Conservation (phyloP, 2,888 invertebrate genomes). For the Sinelater perroti region DNA sequence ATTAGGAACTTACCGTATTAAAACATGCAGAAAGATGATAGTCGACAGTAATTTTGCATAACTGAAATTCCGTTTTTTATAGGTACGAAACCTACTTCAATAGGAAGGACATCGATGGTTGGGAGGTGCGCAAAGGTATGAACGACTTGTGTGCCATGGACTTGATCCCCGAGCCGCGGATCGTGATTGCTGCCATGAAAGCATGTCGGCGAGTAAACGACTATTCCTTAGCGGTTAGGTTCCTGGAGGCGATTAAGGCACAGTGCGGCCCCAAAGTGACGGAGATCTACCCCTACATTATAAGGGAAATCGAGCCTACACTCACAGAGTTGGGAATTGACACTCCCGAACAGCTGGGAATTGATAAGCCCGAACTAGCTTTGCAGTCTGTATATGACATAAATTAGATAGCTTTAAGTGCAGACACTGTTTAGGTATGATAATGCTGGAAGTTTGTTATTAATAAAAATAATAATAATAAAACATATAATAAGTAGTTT, state of each 20-base stretch:
- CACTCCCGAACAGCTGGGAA: constrained; percentile 95
- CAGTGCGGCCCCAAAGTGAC: constrained; percentile 82
- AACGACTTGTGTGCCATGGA: constrained; percentile 90
- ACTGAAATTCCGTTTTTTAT: neutral
- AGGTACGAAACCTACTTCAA: constrained; percentile 86
- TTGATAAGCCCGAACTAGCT: constrained; percentile 95
- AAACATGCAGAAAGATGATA: neutral
- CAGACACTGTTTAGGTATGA: neutral
- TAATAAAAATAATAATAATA: constrained; percentile 39
- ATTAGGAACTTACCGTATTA: neutral
- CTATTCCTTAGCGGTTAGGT: constrained; percentile 90
- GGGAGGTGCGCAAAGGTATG: constrained; percentile 94
- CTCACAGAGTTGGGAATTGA: constrained; percentile 92
- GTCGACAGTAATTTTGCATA: neutral
- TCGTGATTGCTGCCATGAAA: constrained; percentile 84
- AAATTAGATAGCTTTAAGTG: constrained; percentile 49
- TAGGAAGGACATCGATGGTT: constrained; percentile 88
- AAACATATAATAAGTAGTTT: constrained; percentile 19
- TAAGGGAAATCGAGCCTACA: constrained; percentile 92
- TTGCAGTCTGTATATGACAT: constrained; percentile 78
- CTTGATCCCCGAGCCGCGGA: constrained; percentile 90
- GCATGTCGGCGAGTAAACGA: constrained; percentile 96
- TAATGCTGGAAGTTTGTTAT: constrained; percentile 37
- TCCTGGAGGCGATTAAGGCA: constrained; percentile 89
- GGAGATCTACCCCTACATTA: constrained; percentile 86